Evolutionary conservation across 2,797 vertebrate genomes (phyloP).

Genomic region (Babyrousa celebensis): DNA sequence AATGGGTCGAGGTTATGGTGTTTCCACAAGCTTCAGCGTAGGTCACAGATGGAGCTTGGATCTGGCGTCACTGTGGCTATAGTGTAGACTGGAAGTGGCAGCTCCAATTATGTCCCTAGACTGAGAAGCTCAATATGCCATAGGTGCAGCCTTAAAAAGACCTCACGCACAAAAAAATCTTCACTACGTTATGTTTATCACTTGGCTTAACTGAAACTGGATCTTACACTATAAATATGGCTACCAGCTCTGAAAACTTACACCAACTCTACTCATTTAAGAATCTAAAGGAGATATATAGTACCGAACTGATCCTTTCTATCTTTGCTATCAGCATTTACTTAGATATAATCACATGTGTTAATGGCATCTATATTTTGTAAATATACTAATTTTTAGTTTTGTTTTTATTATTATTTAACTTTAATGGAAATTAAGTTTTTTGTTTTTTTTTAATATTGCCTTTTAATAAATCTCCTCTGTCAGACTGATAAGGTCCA

Average conservation of each 20-base stretch:
- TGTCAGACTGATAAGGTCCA: not conserved
- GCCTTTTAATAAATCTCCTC: not conserved
- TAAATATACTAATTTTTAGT: not conserved
- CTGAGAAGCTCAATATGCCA: no score
- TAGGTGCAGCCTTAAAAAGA: no score
- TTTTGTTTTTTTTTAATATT: not conserved
- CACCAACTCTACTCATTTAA: not conserved
- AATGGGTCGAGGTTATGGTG: no score
- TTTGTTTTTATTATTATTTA: constrained; percentile 30
- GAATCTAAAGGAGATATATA: not conserved
- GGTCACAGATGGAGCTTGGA: no score
- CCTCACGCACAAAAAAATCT: not conserved
- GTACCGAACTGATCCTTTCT: not conserved
- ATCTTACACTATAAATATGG: not conserved
- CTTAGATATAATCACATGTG: not conserved
- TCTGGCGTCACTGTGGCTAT: no score
- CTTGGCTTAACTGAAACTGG: not conserved
- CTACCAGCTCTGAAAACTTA: not conserved
- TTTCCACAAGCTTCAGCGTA: no score
- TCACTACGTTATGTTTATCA: not conserved
- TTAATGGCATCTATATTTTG: not conserved
- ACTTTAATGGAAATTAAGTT: not conserved
- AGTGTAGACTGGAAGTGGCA: no score
- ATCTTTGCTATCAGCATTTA: not conserved
- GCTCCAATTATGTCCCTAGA: no score